phyloP scores from a whole-genome alignment of 2,888 invertebrate species.

The Apodemia duryi region DNA sequence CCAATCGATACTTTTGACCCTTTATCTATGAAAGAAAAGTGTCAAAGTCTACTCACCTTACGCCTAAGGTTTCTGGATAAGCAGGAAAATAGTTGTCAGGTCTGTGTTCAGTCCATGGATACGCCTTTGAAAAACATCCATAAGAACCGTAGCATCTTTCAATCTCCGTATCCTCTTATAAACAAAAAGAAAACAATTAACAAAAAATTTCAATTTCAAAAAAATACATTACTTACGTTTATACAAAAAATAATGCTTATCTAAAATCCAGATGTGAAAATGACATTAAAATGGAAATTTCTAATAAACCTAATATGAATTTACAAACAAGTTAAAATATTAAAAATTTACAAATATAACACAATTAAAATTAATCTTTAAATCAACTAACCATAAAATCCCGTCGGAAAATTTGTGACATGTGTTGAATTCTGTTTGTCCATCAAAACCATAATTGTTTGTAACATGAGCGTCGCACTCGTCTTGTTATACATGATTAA shows the following conservation, averaged over 20 bases:
- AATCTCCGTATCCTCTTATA: slow-evolving; percentile 66
- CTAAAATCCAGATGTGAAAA: too few relatives aligned
- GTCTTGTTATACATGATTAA: slow-evolving; percentile 64
- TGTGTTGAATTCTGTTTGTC: slow-evolving; percentile 68
- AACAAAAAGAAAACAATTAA: slow-evolving; percentile 24
- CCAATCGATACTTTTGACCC: too few relatives aligned
- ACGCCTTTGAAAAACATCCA: slow-evolving; percentile 88
- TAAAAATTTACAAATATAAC: too few relatives aligned
- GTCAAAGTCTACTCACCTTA: slow-evolving; percentile 54
- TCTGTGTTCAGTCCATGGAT: slow-evolving; percentile 89
- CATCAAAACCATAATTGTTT: slow-evolving; percentile 73
- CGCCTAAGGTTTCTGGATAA: slow-evolving; percentile 81
- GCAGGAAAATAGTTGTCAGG: slow-evolving; percentile 90
- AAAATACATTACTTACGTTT: not conserved
- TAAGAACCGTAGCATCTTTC: slow-evolving; percentile 87
- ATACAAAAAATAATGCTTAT: not conserved
- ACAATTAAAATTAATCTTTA: slow-evolving; percentile 20
- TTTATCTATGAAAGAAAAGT: not conserved
- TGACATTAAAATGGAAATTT: too few relatives aligned
- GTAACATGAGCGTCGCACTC: slow-evolving; percentile 72
- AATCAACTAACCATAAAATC: slow-evolving; percentile 56
- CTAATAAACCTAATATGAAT: not conserved
- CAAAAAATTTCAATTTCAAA: not conserved
- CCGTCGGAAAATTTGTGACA: slow-evolving; percentile 56
- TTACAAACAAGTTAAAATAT: too few relatives aligned